Base-by-base conservation (phyloP, 2,888 invertebrate species). In the Megastigmus dorsalis region DNA sequence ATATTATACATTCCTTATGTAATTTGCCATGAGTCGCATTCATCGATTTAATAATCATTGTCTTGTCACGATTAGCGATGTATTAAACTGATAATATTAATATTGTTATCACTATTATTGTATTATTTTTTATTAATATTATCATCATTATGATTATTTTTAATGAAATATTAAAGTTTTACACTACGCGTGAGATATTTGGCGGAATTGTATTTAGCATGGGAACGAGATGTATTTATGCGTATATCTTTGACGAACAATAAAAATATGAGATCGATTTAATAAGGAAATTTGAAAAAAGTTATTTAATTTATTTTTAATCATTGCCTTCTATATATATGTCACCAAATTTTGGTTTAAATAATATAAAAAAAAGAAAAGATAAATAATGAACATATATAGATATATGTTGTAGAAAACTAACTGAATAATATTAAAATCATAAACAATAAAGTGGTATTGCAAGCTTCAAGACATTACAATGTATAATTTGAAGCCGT, bases 141-240 rank as follows among this genome's bases (percentile, higher is more conserved):
- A 48, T 38, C 50, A 52, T 67, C 55, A 60, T 45, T 38, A 66
- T 48, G 30, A 66, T 68, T 45, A 60, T 28, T 68, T 67, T 68
- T 55, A 72, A 43, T n/a, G 50, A 41, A 72, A 69, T 63, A 73
- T 73, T 66, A 28, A 66, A 68, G 43, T 65, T 76, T 57, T 76
- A 62, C 70, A 66, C 57, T 55, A 66, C 48, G 18, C 55, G 60
- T 43, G 62, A 70, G 43, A 73, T 67, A 52, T 74, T 54, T 62
- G 63, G 38, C 59, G 59, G 36, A 50, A 74, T 76, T 74, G 63
- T 76, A 70, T 76, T 67, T 74, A 74, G 65, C 63, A 50, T 45
- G 50, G 66, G 70, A 70, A 74, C n/a, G 70, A 76, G 52, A 74
- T 71, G 76, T 76, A 74, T 74, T 76, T 76, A 69, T 43, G 70